Percentiles rank a stretch among this genome's conserved stretches.
phyloP scores from a whole-genome alignment of 2,113 vertebrate genomes.

The Benitochromis conjunctus region DNA sequence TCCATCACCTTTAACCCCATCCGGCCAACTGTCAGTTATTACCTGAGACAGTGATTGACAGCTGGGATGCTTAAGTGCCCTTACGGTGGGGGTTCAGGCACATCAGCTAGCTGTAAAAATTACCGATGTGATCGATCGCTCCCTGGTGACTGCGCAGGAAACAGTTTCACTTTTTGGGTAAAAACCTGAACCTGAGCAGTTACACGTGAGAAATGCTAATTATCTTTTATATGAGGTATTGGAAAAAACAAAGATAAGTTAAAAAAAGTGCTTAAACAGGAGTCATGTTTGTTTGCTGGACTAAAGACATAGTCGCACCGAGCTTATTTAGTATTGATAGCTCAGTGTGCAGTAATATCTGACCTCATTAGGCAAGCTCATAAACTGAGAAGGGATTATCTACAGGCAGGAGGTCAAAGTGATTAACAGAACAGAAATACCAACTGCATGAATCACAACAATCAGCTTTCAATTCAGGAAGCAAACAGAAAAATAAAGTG shows the following conservation, averaged over 20 bases:
- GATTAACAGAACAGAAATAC: not conserved
- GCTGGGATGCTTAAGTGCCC: not conserved
- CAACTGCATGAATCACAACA: not conserved
- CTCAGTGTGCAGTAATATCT: not conserved
- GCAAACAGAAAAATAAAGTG: not conserved
- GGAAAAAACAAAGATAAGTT: not conserved
- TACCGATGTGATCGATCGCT: not conserved
- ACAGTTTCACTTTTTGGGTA: not conserved
- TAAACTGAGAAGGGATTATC: accelerated
- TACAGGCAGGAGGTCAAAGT: not conserved
- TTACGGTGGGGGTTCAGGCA: conserved; percentile 2
- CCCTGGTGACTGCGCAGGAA: not conserved
- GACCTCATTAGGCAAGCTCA: not conserved
- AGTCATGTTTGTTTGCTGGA: accelerated
- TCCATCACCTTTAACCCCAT: not conserved
- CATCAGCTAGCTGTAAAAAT: conserved; percentile 15
- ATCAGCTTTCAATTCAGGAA: not conserved
- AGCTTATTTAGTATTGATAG: not conserved
- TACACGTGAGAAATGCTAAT: not conserved
- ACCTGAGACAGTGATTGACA: not conserved
- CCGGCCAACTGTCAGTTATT: not conserved
- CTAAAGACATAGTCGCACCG: not conserved
- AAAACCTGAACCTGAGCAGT: not conserved
- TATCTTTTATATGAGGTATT: not conserved
- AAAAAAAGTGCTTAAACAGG: not conserved